Conservation (phyloP, 1,140 invertebrate genomes). For the Orussus abietinus region DNA sequence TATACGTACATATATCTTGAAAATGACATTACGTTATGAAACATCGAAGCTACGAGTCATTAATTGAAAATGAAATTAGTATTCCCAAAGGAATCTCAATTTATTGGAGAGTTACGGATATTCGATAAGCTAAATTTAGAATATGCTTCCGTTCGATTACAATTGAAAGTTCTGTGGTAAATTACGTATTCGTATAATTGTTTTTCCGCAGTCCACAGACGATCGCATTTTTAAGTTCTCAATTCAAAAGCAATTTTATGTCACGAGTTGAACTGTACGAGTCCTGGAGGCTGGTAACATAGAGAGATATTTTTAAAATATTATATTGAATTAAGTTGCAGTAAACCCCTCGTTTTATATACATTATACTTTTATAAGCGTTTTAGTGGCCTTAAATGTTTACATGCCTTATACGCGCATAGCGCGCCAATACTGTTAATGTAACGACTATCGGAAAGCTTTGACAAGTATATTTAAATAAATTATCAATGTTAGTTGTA, state of each 20-base stretch:
- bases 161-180: neutral
- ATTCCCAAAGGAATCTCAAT: constrained; percentile 7
- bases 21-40: neutral
- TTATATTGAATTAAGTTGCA: neutral
- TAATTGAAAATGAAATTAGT: too few relatives aligned
- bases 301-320: too few relatives aligned
- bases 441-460: too few relatives aligned
- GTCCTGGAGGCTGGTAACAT: too few relatives aligned
- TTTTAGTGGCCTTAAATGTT: constrained; percentile 14
- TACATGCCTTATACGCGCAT: constrained; percentile 8
- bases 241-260: neutral
- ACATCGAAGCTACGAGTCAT: too few relatives aligned
- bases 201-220: neutral
- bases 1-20: neutral
- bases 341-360: neutral
- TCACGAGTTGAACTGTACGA: too few relatives aligned
- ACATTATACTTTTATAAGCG: constrained; percentile 29
- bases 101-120: neutral
- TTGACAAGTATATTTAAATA: constrained; percentile 4
- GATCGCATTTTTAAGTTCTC: neutral
- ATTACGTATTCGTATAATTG: neutral
- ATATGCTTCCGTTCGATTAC: too few relatives aligned
- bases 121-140: constrained; percentile 10
- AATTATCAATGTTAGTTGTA: constrained; percentile 4
- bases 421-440: neutral